These are phyloP conservation scores for Corythoichthys haematopterus DNA, from an alignment of 2,113 vertebrate species.

Conservation along the genomic window DNA sequence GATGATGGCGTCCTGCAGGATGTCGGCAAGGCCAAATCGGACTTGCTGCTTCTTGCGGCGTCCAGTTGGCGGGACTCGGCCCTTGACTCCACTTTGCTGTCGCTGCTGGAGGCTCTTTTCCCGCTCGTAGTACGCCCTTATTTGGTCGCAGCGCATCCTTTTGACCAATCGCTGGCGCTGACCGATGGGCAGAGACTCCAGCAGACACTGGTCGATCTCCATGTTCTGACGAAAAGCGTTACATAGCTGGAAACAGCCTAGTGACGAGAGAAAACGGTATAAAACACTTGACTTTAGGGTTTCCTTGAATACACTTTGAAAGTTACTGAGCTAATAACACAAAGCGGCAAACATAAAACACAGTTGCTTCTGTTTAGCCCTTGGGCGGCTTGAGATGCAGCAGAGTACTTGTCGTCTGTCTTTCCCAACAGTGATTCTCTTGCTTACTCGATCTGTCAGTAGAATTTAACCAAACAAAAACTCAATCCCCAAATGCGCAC, in stretches of 20 bases:
- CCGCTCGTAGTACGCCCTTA: slow-evolving; percentile 87
- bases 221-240: slow-evolving; percentile 94
- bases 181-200: slow-evolving; percentile 92
- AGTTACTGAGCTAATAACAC: slow-evolving; percentile 11
- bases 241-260: slow-evolving; percentile 99
- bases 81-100: slow-evolving; percentile 69
- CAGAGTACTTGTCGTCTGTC: slow-evolving; percentile 15
- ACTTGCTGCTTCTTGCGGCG: slow-evolving; percentile 75
- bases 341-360: slow-evolving; percentile 10
- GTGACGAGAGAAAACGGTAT: neutral
- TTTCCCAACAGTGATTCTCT: slow-evolving; percentile 33
- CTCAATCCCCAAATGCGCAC: neutral
- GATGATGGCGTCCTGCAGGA: slow-evolving; percentile 83
- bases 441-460: slow-evolving; percentile 30
- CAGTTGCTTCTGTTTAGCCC: slow-evolving; percentile 26
- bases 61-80: slow-evolving; percentile 27
- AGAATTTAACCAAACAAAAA: slow-evolving; percentile 32
- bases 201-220: slow-evolving; percentile 98
- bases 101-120: slow-evolving; percentile 83
- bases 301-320: slow-evolving; percentile 3
- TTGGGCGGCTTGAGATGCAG: slow-evolving; percentile 18
- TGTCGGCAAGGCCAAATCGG: slow-evolving; percentile 70
- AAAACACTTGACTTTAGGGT: slow-evolving; percentile 9
- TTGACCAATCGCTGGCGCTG: slow-evolving; percentile 91
- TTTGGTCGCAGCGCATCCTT: slow-evolving; percentile 91